Evolutionary conservation across 2,113 vertebrate genomes (phyloP).

Genomic region (Origma solitaria): DNA sequence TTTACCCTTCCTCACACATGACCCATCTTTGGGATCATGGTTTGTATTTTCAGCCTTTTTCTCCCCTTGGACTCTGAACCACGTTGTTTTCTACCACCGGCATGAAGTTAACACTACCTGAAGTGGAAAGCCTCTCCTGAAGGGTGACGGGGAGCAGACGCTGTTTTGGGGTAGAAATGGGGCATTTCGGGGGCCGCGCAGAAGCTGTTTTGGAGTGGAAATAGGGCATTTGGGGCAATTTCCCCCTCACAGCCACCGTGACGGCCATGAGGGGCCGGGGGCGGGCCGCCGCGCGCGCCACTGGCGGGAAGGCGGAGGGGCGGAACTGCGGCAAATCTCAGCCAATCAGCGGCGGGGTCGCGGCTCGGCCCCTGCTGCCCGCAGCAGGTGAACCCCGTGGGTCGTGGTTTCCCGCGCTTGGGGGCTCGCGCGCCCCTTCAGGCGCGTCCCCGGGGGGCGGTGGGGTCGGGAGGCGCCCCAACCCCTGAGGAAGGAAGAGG

Average conservation of each 20-base stretch:
- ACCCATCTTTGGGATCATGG: fast-evolving
- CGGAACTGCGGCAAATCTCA: slow-evolving; percentile 44
- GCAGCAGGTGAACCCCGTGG: neutral
- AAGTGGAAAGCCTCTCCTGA: neutral
- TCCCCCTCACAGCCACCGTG: fast-evolving
- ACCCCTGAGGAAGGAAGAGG: neutral
- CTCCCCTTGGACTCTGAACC: neutral
- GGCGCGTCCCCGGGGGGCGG: neutral
- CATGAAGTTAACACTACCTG: neutral
- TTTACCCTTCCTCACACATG: fast-evolving
- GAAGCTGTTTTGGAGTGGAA: neutral
- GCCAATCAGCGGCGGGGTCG: slow-evolving; percentile 2
- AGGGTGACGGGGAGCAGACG: fast-evolving
- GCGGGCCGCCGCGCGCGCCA: neutral
- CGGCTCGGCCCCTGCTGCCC: neutral
- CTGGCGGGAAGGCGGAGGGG: neutral
- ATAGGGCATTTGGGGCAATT: fast-evolving
- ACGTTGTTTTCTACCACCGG: fast-evolving
- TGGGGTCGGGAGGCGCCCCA: fast-evolving
- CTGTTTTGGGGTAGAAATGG: neutral
- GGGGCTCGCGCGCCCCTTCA: neutral
- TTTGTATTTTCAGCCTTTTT: fast-evolving
- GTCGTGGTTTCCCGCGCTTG: neutral
- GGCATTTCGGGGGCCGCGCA: too few relatives aligned
- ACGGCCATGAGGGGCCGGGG: neutral